These are phyloP conservation scores for Plusia festucae DNA, from an alignment of 2,888 invertebrate genomes.

Conservation along the genomic window DNA sequence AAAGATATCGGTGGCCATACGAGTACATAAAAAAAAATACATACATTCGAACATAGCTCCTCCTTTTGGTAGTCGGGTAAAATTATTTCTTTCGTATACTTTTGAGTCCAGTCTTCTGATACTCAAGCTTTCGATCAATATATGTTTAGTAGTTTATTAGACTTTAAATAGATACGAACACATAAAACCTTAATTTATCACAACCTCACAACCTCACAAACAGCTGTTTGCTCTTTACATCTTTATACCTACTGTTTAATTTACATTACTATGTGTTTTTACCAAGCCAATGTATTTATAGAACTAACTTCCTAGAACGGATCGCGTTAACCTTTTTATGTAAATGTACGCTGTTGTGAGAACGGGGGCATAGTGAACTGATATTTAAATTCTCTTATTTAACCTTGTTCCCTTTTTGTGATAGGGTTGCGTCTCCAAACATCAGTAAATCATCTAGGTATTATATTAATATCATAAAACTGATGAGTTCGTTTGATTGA, in stretches of 20 bases:
- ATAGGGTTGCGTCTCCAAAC: background rate
- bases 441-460: no score
- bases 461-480: no score
- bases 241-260: slow-evolving; percentile 13
- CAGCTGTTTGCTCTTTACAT: slow-evolving; percentile 8
- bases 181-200: slow-evolving; percentile 2
- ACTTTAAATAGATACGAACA: background rate
- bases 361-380: slow-evolving; percentile 22
- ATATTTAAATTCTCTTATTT: slow-evolving; percentile 35
- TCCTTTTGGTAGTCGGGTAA: no score
- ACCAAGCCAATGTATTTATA: slow-evolving; percentile 19
- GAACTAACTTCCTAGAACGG: slow-evolving; percentile 23
- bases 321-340: slow-evolving; percentile 33
- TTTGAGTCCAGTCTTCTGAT: no score
- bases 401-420: slow-evolving; percentile 17
- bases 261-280: slow-evolving; percentile 30
- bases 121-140: no score
- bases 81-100: no score
- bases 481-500: no score
- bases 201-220: background rate
- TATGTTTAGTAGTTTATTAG: background rate
- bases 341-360: slow-evolving; percentile 20
- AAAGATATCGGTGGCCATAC: no score
- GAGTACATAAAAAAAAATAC: no score
- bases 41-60: no score